Percentiles rank a stretch among this genome's conserved stretches.
Evolutionary conservation across 53 echinoderm and acorn worm species (phyloP).

Genomic region (Astropecten irregularis): DNA sequence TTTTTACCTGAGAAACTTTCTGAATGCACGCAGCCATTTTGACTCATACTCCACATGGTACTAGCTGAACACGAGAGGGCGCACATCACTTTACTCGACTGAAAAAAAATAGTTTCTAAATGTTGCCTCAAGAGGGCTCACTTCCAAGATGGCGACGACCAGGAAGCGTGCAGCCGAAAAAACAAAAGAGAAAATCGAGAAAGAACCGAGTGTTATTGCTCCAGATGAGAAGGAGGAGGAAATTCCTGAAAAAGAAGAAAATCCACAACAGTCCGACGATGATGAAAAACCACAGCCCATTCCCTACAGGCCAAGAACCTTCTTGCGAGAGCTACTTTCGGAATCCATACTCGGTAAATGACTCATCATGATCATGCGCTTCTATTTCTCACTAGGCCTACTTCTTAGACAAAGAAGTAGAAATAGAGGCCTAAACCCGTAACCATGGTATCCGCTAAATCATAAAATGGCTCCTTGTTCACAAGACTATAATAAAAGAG

Average conservation of each 20-base stretch:
- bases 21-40: background rate
- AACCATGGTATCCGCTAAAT: too few relatives aligned
- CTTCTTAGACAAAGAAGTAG: too few relatives aligned
- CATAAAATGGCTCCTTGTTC: too few relatives aligned
- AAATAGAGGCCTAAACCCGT: too few relatives aligned
- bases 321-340: slow-evolving; percentile 70
- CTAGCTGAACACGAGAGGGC: background rate
- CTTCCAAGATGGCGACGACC: slow-evolving; percentile 68
- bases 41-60: background rate
- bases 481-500: too few relatives aligned
- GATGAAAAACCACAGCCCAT: slow-evolving; percentile 12
- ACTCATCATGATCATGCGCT: too few relatives aligned
- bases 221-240: background rate
- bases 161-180: slow-evolving; percentile 9
- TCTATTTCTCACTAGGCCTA: too few relatives aligned
- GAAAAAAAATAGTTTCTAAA: too few relatives aligned
- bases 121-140: too few relatives aligned
- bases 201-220: background rate
- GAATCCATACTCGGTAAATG: slow-evolving; percentile 78
- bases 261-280: background rate
- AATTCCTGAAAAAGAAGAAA: background rate
- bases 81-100: too few relatives aligned
- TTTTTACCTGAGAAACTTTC: background rate
- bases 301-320: slow-evolving; percentile 57
- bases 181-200: slow-evolving; percentile 7